phyloP scores from a whole-genome alignment of 2,888 invertebrate genomes.

The Zaprionus lineosus region DNA sequence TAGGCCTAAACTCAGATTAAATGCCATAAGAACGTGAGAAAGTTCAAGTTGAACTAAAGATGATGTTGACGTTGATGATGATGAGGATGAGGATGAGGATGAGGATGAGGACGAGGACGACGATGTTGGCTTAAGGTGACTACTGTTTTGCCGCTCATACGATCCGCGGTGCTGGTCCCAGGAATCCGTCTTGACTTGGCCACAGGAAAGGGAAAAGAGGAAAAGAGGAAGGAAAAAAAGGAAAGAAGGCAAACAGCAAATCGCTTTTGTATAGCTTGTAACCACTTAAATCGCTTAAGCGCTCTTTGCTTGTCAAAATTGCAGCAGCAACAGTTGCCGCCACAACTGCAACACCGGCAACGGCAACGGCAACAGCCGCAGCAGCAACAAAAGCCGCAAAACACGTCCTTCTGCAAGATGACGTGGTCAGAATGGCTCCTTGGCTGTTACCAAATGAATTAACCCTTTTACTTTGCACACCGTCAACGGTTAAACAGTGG shows the following conservation, averaged over 20 bases:
- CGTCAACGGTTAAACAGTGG: slow-evolving; percentile 33
- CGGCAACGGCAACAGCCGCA: slow-evolving; percentile 11
- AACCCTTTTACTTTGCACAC: slow-evolving; percentile 75
- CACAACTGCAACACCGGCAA: slow-evolving; percentile 17
- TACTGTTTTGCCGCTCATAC: slow-evolving; percentile 49
- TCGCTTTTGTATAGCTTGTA: slow-evolving; percentile 56
- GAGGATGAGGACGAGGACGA: not conserved
- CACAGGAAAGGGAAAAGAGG: slow-evolving; percentile 40
- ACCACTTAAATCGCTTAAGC: slow-evolving; percentile 72
- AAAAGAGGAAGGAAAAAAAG: no score
- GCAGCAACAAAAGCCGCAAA: slow-evolving; percentile 40
- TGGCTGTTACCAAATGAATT: slow-evolving; percentile 69
- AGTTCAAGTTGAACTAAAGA: slow-evolving; percentile 42
- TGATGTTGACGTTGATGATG: slow-evolving; percentile 13
- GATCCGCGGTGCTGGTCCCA: slow-evolving; percentile 51
- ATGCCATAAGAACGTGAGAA: slow-evolving; percentile 67
- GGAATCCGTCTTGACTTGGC: slow-evolving; percentile 60
- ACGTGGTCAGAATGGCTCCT: slow-evolving; percentile 63
- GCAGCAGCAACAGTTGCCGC: slow-evolving; percentile 53
- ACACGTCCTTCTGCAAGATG: slow-evolving; percentile 59
- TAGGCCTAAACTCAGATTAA: no score
- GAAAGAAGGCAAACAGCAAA: no score
- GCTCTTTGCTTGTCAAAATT: slow-evolving; percentile 69
- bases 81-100: slow-evolving; percentile 3
- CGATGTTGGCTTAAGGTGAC: slow-evolving; percentile 21